Evolutionary conservation across 2,797 vertebrate species (phyloP).

Genomic region (Sebastes steindachneri): DNA sequence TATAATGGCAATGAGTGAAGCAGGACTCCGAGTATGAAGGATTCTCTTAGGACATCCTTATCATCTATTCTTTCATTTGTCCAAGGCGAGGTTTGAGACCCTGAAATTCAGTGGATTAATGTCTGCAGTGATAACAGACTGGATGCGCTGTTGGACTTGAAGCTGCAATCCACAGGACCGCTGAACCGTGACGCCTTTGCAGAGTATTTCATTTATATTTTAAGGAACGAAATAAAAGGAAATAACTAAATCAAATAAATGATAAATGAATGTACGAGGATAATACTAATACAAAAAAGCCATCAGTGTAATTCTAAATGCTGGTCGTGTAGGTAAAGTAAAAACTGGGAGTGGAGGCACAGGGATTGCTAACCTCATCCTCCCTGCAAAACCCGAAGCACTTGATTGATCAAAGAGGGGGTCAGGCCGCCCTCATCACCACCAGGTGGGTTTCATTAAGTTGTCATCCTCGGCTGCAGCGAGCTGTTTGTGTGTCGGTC

Average conservation of each 20-base stretch:
- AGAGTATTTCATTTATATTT: conserved; percentile 69
- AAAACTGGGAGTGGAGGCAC: conserved; percentile 28
- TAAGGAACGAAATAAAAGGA: conserved; percentile 42
- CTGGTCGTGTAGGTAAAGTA: conserved; percentile 27
- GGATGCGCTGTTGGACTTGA: conserved; percentile 54
- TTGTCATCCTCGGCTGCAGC: conserved; percentile 48
- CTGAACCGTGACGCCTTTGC: conserved; percentile 55
- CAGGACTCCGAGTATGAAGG: conserved; percentile 33
- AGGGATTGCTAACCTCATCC: conserved; percentile 29
- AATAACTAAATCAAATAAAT: conserved; percentile 62
- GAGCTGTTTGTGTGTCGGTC: conserved; percentile 11
- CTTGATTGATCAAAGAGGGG: conserved; percentile 54
- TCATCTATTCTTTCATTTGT: conserved; percentile 73
- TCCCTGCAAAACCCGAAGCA: conserved; percentile 36
- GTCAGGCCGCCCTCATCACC: conserved; percentile 52
- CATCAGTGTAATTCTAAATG: conserved; percentile 36
- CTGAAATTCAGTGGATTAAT: conserved; percentile 71
- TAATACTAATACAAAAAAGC: background rate
- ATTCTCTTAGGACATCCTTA: conserved; percentile 70
- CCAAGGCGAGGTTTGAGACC: conserved; percentile 57
- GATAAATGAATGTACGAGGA: conserved; percentile 47
- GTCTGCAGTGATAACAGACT: conserved; percentile 67
- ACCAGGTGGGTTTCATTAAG: conserved; percentile 67
- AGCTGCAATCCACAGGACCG: conserved; percentile 57
- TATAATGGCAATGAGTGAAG: conserved; percentile 47